A percentile compares a stretch with the other conserved stretches of the same genome.
phyloP scores from a whole-genome alignment of 2,113 vertebrate genomes.

The Prinia subflava region DNA sequence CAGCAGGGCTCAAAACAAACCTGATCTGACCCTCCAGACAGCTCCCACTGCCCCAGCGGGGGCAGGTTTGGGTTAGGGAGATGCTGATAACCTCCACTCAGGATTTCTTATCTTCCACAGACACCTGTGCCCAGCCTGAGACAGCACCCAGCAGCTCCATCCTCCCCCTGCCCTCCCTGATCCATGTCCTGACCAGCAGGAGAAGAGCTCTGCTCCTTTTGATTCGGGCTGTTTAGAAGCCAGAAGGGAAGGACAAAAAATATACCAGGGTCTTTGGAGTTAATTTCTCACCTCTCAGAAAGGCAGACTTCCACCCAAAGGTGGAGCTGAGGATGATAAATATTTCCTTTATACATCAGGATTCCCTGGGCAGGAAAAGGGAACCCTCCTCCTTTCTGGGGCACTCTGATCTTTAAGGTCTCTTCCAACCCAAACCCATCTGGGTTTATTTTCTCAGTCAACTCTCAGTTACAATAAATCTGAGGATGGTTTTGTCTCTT shows the following conservation, averaged over 20 bases:
- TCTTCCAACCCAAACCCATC: neutral
- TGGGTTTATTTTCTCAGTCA: neutral
- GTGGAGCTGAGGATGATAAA: neutral
- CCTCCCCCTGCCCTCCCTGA: neutral
- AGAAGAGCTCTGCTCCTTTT: neutral
- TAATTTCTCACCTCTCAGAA: neutral
- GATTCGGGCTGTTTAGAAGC: neutral
- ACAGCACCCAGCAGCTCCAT: accelerated
- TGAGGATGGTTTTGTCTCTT: neutral
- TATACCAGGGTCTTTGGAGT: neutral
- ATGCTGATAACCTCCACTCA: neutral
- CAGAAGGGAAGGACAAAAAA: neutral
- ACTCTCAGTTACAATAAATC: neutral
- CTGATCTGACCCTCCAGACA: neutral
- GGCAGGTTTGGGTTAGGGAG: neutral
- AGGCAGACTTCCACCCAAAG: neutral
- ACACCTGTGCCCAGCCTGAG: neutral
- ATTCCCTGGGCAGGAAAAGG: neutral
- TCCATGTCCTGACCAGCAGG: neutral
- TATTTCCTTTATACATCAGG: neutral
- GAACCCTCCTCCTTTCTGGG: neutral
- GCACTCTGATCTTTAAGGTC: neutral
- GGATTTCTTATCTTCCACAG: neutral
- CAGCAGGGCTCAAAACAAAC: constrained; percentile 8
- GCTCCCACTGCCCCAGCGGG: neutral